Evolutionary conservation across 1,140 invertebrate species (phyloP).

Genomic region (Scaptomyza hsui): DNA sequence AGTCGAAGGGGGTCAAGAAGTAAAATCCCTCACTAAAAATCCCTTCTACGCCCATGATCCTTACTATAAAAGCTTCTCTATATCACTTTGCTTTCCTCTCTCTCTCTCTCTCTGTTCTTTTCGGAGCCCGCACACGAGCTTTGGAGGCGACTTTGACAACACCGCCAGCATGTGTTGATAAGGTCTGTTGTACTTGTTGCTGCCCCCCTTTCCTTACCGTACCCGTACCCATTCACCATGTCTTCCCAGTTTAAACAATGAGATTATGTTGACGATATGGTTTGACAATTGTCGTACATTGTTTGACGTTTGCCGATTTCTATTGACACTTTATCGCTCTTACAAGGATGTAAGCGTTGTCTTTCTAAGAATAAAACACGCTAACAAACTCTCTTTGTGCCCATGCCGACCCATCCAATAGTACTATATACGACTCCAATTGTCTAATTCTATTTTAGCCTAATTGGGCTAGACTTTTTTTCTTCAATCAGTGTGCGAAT

Average conservation of each 20-base stretch:
- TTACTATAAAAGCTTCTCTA: not conserved
- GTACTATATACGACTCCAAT: not conserved
- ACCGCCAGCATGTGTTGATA: constrained; percentile 74
- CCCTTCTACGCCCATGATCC: no score
- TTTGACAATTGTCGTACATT: constrained; percentile 83
- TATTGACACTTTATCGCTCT: constrained; percentile 72
- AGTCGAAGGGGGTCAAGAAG: no score
- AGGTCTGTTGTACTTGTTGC: constrained; percentile 31
- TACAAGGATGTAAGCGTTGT: constrained; percentile 79
- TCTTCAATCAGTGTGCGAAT: constrained; percentile 42
- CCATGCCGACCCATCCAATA: constrained; percentile 49
- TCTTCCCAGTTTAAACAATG: constrained; percentile 72
- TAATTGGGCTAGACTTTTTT: constrained; percentile 54
- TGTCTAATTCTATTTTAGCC: constrained; percentile 56
- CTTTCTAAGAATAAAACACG: constrained; percentile 78
- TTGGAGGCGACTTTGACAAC: constrained; percentile 61
- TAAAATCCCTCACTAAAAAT: no score
- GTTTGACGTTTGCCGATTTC: constrained; percentile 82
- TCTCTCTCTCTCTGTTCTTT: not conserved
- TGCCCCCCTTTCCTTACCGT: not conserved
- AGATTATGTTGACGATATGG: constrained; percentile 83
- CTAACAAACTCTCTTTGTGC: constrained; percentile 35
- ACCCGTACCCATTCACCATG: not conserved
- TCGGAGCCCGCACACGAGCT: constrained; percentile 61
- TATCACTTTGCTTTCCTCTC: not conserved